phyloP scores from a whole-genome alignment of 2,113 vertebrate species.

The Phalacrocorax aristotelis region DNA sequence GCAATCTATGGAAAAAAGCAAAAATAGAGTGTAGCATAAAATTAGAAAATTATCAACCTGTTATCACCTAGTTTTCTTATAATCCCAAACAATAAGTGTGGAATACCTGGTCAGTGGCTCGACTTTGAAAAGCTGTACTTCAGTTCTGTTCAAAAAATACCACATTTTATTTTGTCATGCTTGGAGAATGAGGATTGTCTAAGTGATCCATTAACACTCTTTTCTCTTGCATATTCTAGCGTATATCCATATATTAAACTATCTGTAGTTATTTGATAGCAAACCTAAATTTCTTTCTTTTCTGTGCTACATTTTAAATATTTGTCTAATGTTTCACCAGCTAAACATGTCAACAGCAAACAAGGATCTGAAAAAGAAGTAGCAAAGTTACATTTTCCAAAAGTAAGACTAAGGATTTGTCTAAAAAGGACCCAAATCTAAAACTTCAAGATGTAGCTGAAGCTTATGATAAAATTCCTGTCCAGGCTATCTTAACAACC shows the following conservation, averaged over 20 bases:
- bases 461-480: background rate
- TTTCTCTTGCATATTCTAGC: background rate
- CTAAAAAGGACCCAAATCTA: background rate
- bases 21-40: background rate
- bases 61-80: background rate
- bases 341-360: background rate
- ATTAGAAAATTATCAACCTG: background rate
- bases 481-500: constrained; percentile 53
- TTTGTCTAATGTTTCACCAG: constrained; percentile 1
- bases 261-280: background rate
- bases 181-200: background rate
- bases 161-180: background rate
- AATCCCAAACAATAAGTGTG: background rate
- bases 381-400: constrained; percentile 64
- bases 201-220: background rate
- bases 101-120: background rate
- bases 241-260: background rate
- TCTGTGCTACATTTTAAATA: background rate
- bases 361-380: constrained; percentile 18
- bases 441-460: constrained; percentile 17
- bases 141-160: background rate
- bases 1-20: background rate
- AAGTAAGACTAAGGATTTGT: constrained; percentile 12
- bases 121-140: background rate
- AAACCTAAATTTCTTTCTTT: background rate